Evolutionary conservation across 2,797 vertebrate genomes (phyloP), one percentile per base, ranked within the genome.

Genomic region (Euthynnus affinis): DNA sequence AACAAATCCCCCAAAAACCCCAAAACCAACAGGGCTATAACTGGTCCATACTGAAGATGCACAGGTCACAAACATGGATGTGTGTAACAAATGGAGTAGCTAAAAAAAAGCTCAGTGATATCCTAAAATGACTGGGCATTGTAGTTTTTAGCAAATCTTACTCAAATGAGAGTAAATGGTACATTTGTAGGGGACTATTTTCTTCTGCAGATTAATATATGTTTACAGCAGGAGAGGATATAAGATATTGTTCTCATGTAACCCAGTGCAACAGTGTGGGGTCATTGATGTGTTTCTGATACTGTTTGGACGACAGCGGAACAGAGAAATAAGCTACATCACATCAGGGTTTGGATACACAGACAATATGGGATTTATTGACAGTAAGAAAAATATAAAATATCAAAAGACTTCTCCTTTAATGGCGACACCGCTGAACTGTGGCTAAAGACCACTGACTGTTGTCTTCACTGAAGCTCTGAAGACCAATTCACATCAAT

Each of bases 1-100:
- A 76, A 49, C 44, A 73, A 67, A 78, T 66, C 32, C 12, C 29
- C 65, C 8, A 74, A 82, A 82, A 48, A 5, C 27, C 5, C 14
- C 2, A 29, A 60, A 51, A 48, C 13, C 46, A 22, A 20, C 3
- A 44, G 13, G 14, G 1, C 14, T 7, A 15, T 3, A 10, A 10
- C 10, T 37, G 37, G 44, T 32, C 46, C 13, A 4, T 62, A 18
- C 0, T 27, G 2, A 44, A 4, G 12, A n/a, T 53, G 9, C 18
- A 58, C 9, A 2, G 0, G 5, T 58, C 29, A 34, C 18, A 34
- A 58, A 57, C 10, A 29, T 29, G 42, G 17, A 44, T 44, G 42
- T 9, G 8, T 37, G 34, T 37, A 37, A 37, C 9, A 37, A 37
- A 37, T 12, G 10, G 37, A 2, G 12, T 37, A 10, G 37, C 9